phyloP scores from a whole-genome alignment of 2,888 invertebrate genomes.

The Chloroclystis v-ata region DNA sequence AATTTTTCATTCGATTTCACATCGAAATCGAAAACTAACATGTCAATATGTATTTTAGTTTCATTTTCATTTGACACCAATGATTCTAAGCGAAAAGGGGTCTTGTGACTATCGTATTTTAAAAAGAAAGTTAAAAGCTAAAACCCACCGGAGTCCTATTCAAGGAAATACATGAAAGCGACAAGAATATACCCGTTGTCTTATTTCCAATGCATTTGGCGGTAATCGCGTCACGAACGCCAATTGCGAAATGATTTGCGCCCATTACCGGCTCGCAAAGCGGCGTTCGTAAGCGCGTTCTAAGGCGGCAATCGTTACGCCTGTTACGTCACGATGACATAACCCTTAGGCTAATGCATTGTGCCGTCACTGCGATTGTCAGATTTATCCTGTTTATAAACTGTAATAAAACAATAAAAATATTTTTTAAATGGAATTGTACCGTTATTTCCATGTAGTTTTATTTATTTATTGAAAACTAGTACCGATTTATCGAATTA shows the following conservation, averaged over 20 bases:
- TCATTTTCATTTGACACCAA: background rate
- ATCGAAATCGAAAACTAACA: constrained; percentile 40
- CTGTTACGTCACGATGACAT: constrained; percentile 49
- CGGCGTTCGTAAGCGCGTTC: constrained; percentile 15
- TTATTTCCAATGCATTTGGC: background rate
- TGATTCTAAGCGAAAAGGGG: no score
- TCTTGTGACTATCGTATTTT: no score
- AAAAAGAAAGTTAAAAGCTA: no score
- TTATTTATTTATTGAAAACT: no score
- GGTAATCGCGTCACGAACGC: constrained; percentile 18
- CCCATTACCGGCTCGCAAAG: constrained; percentile 24
- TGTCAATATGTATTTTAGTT: constrained; percentile 27
- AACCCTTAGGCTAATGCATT: constrained; percentile 37
- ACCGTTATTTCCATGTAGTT: no score
- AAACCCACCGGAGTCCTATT: no score
- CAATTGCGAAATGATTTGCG: constrained; percentile 27
- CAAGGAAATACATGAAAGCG: no score
- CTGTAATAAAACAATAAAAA: no score
- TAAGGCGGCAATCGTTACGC: constrained; percentile 28
- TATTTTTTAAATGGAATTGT: no score
- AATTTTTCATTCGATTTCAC: constrained; percentile 76
- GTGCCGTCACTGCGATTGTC: constrained; percentile 27
- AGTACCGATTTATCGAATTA: no score
- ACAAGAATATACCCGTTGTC: no score
- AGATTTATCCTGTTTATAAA: no score